These are phyloP conservation scores for Ophthalmolycus amberensis DNA, from an alignment of 2,113 vertebrate genomes.

Conservation along the genomic window DNA sequence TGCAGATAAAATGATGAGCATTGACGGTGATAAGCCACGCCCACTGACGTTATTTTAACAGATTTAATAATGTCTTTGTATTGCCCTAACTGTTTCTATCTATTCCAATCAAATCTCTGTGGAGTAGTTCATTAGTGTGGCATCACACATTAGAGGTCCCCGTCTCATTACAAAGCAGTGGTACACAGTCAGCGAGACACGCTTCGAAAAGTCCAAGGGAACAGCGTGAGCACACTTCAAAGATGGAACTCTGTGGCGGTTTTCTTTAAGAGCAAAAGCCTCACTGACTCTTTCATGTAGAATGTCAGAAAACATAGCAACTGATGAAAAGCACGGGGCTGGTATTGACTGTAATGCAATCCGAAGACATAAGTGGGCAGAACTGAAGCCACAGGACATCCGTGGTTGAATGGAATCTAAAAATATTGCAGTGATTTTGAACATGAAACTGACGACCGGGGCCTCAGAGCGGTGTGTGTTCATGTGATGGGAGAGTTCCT, in stretches of 20 bases:
- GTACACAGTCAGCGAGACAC: neutral
- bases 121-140: conserved; percentile 24
- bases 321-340: conserved; percentile 3
- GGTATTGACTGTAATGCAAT: neutral
- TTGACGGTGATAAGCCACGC: neutral
- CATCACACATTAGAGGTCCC: conserved; percentile 29
- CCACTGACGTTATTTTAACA: neutral
- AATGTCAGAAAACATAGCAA: neutral
- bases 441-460: neutral
- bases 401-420: neutral
- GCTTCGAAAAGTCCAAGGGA: neutral
- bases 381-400: neutral
- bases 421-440: neutral
- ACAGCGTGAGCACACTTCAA: conserved; percentile 12
- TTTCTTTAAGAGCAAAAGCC: conserved; percentile 13
- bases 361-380: neutral
- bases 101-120: conserved; percentile 16
- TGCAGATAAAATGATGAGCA: neutral
- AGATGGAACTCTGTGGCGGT: neutral
- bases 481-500: neutral
- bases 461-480: neutral
- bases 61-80: neutral
- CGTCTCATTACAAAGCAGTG: conserved; percentile 14
- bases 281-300: neutral
- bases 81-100: neutral